phyloP scores from a whole-genome alignment of 1,140 invertebrate genomes.

The Arctopsyche grandis region DNA sequence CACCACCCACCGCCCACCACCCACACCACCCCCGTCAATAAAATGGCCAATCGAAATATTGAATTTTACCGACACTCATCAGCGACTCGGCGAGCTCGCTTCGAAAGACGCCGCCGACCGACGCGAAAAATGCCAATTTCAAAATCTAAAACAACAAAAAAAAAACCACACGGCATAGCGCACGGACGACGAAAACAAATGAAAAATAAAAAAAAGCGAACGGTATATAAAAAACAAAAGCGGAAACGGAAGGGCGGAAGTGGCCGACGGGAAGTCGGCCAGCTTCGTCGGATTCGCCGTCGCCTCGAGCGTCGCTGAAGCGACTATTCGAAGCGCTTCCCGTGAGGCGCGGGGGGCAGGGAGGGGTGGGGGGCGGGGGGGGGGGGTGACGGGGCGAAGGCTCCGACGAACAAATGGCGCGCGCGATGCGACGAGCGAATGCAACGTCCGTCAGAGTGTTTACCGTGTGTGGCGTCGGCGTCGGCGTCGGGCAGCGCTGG shows the following conservation, averaged over 20 bases:
- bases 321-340: too few relatives aligned
- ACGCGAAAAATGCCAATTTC: neutral
- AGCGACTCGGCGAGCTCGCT: neutral
- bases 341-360: neutral
- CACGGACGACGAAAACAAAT: too few relatives aligned
- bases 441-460: too few relatives aligned
- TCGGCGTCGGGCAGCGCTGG: neutral
- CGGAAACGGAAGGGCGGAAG: neutral
- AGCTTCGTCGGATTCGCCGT: slow-evolving; percentile 19
- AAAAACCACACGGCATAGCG: neutral
- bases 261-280: neutral
- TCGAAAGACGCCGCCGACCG: neutral
- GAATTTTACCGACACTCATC: slow-evolving; percentile 60
- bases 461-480: slow-evolving; percentile 3
- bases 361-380: neutral
- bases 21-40: slow-evolving; percentile 66
- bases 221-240: neutral
- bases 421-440: neutral
- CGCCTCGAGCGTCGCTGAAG: neutral
- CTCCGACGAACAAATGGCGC: too few relatives aligned
- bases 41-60: slow-evolving; percentile 66
- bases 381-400: neutral
- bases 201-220: too few relatives aligned
- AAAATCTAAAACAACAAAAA: neutral
- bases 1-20: slow-evolving; percentile 61